Conservation (phyloP, 2,888 invertebrate species). For the Diabrotica balteata region DNA sequence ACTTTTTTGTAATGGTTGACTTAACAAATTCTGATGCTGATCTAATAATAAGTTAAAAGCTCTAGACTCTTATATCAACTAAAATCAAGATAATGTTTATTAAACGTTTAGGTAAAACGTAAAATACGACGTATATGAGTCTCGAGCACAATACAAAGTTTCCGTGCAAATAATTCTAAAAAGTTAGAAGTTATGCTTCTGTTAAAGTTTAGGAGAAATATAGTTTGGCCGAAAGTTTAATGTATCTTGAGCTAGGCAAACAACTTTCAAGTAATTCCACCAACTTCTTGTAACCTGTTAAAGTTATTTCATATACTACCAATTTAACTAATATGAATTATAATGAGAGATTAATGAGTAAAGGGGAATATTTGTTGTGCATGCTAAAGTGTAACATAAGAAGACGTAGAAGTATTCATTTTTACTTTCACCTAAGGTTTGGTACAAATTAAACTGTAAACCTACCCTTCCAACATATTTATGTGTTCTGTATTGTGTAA, state of each 20-base stretch:
- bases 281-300: conserved; percentile 35
- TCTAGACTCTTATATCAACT: too few relatives aligned
- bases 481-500: too few relatives aligned
- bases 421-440: too few relatives aligned
- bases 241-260: conserved; percentile 32
- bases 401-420: not conserved
- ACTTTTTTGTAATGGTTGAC: too few relatives aligned
- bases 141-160: conserved; percentile 17
- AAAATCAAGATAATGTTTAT: not conserved
- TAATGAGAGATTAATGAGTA: conserved; percentile 29
- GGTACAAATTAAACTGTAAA: too few relatives aligned
- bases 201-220: conserved; percentile 31
- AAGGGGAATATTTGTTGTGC: conserved; percentile 27
- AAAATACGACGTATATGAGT: conserved; percentile 10
- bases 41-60: too few relatives aligned
- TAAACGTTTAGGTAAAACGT: conserved; percentile 1
- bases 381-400: conserved; percentile 12
- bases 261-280: conserved; percentile 34
- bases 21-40: too few relatives aligned
- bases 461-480: too few relatives aligned
- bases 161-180: conserved; percentile 28
- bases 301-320: conserved; percentile 36
- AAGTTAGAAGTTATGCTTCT: conserved; percentile 29
- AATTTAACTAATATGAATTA: conserved; percentile 32
- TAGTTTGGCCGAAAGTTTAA: conserved; percentile 33